Percentiles rank a stretch among this genome's conserved stretches.
Evolutionary conservation across 1,140 invertebrate genomes (phyloP).

Genomic region (Panagrolaimus sp.): DNA sequence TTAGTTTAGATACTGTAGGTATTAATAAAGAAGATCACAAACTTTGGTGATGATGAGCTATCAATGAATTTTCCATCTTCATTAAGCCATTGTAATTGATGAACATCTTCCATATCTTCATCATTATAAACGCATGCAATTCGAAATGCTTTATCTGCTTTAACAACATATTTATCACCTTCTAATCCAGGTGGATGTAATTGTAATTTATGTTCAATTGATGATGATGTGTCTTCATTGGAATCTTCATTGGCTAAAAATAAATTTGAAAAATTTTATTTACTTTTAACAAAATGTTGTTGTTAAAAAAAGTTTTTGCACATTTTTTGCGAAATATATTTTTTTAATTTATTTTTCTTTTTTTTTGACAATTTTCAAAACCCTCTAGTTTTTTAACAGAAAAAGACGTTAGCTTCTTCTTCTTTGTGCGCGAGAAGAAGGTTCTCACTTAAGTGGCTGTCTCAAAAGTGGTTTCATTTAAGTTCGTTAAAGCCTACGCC

Average conservation of each 20-base stretch:
- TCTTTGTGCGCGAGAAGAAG: too few species aligned
- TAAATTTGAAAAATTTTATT: not conserved
- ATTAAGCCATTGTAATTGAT: constrained; percentile 29
- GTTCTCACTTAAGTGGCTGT: too few species aligned
- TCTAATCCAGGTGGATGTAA: constrained; percentile 3
- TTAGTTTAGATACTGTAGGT: constrained; percentile 5
- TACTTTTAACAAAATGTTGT: not conserved
- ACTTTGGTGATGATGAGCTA: constrained; percentile 8
- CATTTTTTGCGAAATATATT: not conserved
- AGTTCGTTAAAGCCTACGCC: too few species aligned
- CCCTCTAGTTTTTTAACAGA: too few species aligned
- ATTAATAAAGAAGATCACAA: not conserved
- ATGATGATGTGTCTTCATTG: not conserved
- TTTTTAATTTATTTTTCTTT: too few species aligned
- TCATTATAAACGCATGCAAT: constrained; percentile 25
- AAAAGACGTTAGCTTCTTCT: too few species aligned
- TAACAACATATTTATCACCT: constrained; percentile 23
- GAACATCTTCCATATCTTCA: constrained; percentile 23
- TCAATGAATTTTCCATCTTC: constrained; percentile 26
- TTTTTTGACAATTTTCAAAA: too few species aligned
- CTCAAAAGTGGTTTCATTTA: too few species aligned
- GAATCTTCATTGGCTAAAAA: constrained; percentile 11
- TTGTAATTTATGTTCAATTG: constrained; percentile 12
- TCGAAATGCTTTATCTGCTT: constrained; percentile 20
- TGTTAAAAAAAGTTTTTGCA: constrained; percentile 7